Base-by-base conservation (phyloP, 2,888 invertebrate genomes). In the Polydrusus pterygomalis region DNA sequence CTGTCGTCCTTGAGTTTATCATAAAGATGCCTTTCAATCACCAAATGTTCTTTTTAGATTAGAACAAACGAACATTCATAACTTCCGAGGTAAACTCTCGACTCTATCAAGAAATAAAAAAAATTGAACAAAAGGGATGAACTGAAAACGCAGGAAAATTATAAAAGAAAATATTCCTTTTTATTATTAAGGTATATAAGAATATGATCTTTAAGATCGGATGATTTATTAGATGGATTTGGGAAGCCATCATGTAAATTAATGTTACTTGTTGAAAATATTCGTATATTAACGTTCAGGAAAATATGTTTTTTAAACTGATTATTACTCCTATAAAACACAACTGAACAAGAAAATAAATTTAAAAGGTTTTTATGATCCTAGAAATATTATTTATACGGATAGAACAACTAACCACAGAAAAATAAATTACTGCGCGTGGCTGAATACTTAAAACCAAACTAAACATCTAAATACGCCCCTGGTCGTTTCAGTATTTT, bases 11-110 rank as follows among this genome's bases (percentile, higher is more conserved):
- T 77, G 78, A 56, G 77, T 72, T 75, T 70, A 54, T 71, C 75
- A 78, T 78, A 47, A 68, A 60, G 84, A 84, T 84, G 83, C 84
- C 84, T 85, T 86, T 86, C 87, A 86, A 86, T 86, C 86, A 84
- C 80, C 83, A 85, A 85, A 86, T 85, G 85, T 85, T 86, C 85
- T 84, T 86, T 84, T 85, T 84, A 82, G 83, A 86, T 86, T 85
- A 85, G 85, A 85, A 86, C 85, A 86, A 86, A 85, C 85, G 85
- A 83, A 81, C 81, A 60, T 79, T 82, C 81, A 70, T 80, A 82
- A 84, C 84, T 82, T 85, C 84, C 82, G 85, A 86, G 83, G 85
- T 85, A 86, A 85, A 87, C 83, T 70, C 25, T 70, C 60, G 71
- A 51, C 62, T 75, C 71, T 67, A 75, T 75, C 75, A 75, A 58